A percentile compares a stretch with the other conserved stretches of the same genome.
Conservation (phyloP, 2,888 invertebrate genomes). For the Notodonta ziczac region DNA sequence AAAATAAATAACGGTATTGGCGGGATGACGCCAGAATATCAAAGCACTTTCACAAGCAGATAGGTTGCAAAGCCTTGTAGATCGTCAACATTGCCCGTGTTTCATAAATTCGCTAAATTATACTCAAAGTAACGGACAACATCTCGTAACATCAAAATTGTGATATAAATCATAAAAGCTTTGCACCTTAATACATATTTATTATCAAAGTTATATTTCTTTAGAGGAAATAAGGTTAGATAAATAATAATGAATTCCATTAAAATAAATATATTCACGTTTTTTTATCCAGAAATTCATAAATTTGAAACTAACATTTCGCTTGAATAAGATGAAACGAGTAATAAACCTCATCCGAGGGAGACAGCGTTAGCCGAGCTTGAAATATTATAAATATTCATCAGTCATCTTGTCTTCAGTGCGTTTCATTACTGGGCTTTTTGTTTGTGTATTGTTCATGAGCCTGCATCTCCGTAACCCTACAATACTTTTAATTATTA, state of each 20-base stretch:
- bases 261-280: slow-evolving; percentile 27
- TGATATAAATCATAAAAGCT: slow-evolving; percentile 21
- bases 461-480: slow-evolving; percentile 28
- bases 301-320: slow-evolving; percentile 38
- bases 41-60: background rate
- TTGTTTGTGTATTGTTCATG: slow-evolving; percentile 44
- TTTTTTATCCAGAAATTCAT: slow-evolving; percentile 36
- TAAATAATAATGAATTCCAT: slow-evolving; percentile 18
- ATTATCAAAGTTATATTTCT: slow-evolving; percentile 18
- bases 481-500: slow-evolving; percentile 29
- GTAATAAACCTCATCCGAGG: slow-evolving; percentile 40
- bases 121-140: slow-evolving; percentile 8
- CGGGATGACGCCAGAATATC: background rate
- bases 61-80: background rate
- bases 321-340: slow-evolving; percentile 44
- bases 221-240: slow-evolving; percentile 15
- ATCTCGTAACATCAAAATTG: slow-evolving; percentile 16
- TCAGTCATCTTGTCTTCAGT: slow-evolving; percentile 40
- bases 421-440: slow-evolving; percentile 40
- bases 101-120: slow-evolving; percentile 12
- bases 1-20: background rate
- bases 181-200: slow-evolving; percentile 23
- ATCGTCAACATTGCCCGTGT: background rate
- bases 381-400: slow-evolving; percentile 53
- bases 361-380: slow-evolving; percentile 41